These are phyloP conservation scores for Sebastolobus altivelis DNA, from an alignment of 2,797 vertebrate genomes.

Conservation along the genomic window DNA sequence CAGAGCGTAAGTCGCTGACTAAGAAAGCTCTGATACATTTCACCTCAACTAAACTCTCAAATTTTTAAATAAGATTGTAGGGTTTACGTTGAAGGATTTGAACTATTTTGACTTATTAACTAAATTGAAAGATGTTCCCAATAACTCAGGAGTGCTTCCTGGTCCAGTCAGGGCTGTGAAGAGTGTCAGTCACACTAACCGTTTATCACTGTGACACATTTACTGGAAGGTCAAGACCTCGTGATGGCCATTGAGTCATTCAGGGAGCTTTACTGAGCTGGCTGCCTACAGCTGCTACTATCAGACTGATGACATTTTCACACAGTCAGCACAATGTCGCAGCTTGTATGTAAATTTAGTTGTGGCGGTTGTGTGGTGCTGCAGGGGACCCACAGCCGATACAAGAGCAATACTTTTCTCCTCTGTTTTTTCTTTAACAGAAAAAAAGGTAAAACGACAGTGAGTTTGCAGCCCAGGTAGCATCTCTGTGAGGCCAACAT, in stretches of 20 bases:
- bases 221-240: conserved; percentile 70
- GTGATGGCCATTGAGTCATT: conserved; percentile 52
- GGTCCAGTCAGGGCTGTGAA: background rate
- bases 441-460: background rate
- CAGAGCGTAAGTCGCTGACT: background rate
- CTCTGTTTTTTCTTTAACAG: background rate
- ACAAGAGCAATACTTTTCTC: background rate
- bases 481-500: background rate
- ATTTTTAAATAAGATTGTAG: background rate
- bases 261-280: conserved; percentile 44
- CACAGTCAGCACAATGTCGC: conserved; percentile 49
- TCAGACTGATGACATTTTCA: conserved; percentile 53
- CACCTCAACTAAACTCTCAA: background rate
- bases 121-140: conserved; percentile 17
- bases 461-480: background rate
- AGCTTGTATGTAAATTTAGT: conserved; percentile 36
- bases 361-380: conserved; percentile 18
- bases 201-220: conserved; percentile 67
- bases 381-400: background rate
- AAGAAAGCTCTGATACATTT: background rate
- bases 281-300: conserved; percentile 53
- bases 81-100: background rate
- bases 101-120: background rate
- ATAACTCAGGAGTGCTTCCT: conserved; percentile 13
- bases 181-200: conserved; percentile 42